phyloP scores from a whole-genome alignment of 1,140 invertebrate species.

The Rhopalosiphum padi region DNA sequence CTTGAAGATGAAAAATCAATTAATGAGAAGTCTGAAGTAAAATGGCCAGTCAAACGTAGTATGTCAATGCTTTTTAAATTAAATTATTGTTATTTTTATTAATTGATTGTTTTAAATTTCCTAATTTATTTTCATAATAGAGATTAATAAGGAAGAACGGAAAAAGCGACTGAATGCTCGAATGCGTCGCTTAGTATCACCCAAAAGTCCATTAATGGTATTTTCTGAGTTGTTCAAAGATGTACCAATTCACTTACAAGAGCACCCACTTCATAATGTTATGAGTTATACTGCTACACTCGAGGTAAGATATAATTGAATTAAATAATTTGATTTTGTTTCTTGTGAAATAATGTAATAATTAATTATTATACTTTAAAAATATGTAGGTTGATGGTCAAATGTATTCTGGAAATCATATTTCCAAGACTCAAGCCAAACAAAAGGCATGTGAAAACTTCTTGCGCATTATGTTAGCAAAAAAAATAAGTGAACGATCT shows the following conservation, averaged over 20 bases:
- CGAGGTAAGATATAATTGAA: slow-evolving; percentile 38
- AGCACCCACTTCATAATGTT: neutral
- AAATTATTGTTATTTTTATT: neutral
- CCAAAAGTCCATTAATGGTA: slow-evolving; percentile 51
- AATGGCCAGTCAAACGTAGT: slow-evolving; percentile 33
- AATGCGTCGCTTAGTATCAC: slow-evolving; percentile 43
- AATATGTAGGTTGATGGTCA: slow-evolving; percentile 43
- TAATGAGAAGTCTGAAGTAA: neutral
- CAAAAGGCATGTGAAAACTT: slow-evolving; percentile 53
- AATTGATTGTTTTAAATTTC: neutral
- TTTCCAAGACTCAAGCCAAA: slow-evolving; percentile 49
- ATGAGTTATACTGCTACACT: slow-evolving; percentile 2
- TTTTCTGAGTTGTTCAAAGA: slow-evolving; percentile 48
- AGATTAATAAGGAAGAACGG: slow-evolving; percentile 39
- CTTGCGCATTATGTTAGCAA: slow-evolving; percentile 30
- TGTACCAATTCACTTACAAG: slow-evolving; percentile 40
- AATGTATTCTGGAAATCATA: neutral
- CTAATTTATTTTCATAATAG: neutral
- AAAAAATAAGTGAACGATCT: slow-evolving; percentile 33
- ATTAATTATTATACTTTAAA: neutral
- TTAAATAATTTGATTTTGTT: neutral
- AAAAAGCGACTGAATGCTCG: slow-evolving; percentile 47
- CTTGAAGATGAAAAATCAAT: neutral
- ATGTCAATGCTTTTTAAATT: slow-evolving; percentile 9
- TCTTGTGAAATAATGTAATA: neutral